Base-by-base conservation (phyloP, 2,797 vertebrate species). In the Zenarchopterus dispar region DNA sequence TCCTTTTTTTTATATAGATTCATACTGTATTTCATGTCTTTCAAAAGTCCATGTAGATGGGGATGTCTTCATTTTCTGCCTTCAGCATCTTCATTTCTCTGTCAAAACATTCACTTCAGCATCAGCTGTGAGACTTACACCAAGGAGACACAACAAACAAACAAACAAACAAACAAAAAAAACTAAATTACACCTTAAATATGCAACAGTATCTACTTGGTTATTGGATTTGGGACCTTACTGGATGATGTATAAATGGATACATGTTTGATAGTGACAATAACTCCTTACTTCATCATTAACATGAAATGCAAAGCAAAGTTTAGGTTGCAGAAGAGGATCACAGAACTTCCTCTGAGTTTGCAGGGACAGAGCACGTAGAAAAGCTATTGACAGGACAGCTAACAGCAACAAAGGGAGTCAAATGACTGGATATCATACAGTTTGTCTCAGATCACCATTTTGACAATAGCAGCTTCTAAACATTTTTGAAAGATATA, bases 401-500 rank as follows among this genome's bases (percentile, higher is more conserved):
- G 74, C 75, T 81, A 84, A 85, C 76, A 83, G 84, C 73, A 85
- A 88, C 83, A 91, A 78, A 81, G 69, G 75, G 81, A 81, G 66
- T 74, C 55, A 87, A 87, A 84, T 53, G 66, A 84, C 68, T 41
- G 53, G 76, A 89, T 82, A 85, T 85, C 77, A 81, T 80, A 87
- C 84, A 86, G 73, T 82, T 89, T 82, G 74, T 82, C 84, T 82
- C 72, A 88, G 89, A 89, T 90, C 84, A 89, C 90, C 92, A 89
- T 90, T 93, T 88, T 89, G 82, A 90, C 86, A 86, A 90, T 93
- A 97, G 96, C 96, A 97, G 95, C 95, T 90, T 91, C 89, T 89
- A 87, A 86, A 91, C 64, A 79, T 83, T 82, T 90, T 88, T 65
- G 80, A 86, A 86, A 88, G 73, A 86, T 85, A 86, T 75, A 82